Base-by-base conservation (phyloP, 1,140 invertebrate genomes). In the Bombus sibiricus region DNA sequence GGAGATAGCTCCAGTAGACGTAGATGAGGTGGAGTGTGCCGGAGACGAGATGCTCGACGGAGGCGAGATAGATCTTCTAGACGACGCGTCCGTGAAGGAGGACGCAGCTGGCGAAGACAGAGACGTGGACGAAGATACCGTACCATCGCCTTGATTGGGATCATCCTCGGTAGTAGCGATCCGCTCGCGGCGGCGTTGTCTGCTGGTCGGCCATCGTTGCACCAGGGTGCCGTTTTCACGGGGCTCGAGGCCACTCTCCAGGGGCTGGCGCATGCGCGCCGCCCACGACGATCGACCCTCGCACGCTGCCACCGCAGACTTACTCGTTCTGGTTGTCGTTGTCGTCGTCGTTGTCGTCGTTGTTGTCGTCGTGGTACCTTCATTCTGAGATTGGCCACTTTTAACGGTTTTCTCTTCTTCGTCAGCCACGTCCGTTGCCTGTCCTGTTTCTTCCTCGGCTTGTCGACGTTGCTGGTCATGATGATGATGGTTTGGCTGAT, bases 181-280 rank as follows among this genome's bases (percentile, higher is more conserved):
- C 72, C 37, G 81, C 80, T 88, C 77, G 43, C 81, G 71, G 43
- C 87, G 80, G 39, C 75, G 75, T 74, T 77, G 79, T 76, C 83
- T 86, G 72, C 83, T 62, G 34, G 88, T 59, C 81, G 75, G 68
- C 84, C 81, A 88, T 89, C 84, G 82, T 69, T 83, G 73, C 79
- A 86, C 62, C 85, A 68, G 83, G 85, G 73, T 69, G 79, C 81
- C 72, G 86, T 91, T 86, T 86, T 87, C 88, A 91, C 83, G 85
- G 90, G 88, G 85, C 86, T 90, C 86, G 89, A 87, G 76, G 82
- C 75, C 76, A 79, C 81, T 92, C 79, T 87, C 88, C 82, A 74
- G 92, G 93, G 91, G 77, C 43, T 91, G 91, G 86, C 94, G 94
- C 94, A 92, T 89, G 94, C 93, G 94, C 93, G 88, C 73, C 53